Percentiles rank a stretch among this genome's conserved stretches.
Evolutionary conservation across 2,113 vertebrate genomes (phyloP).

Genomic region (Nannospalax galili): DNA sequence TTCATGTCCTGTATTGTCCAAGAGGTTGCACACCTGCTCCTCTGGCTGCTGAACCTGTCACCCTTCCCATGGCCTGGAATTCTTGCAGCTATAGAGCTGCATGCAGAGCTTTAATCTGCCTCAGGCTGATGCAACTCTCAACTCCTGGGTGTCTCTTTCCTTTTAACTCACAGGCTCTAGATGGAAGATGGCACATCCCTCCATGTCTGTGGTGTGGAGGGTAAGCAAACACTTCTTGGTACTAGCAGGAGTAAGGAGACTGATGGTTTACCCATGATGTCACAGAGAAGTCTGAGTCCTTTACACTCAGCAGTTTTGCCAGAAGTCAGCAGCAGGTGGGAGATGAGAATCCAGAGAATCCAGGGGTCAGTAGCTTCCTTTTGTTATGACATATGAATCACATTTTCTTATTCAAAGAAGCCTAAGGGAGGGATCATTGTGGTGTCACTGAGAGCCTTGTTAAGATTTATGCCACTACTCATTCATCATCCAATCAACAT

Average conservation of each 20-base stretch:
- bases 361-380: not conserved
- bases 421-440: not conserved
- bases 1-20: not conserved
- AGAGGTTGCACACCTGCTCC: not conserved
- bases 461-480: not conserved
- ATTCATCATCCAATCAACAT: not conserved
- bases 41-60: rapidly evolving
- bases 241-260: not conserved
- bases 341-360: not conserved
- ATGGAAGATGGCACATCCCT: not conserved
- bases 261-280: not conserved
- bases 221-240: not conserved
- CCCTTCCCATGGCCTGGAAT: no score
- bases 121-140: no score
- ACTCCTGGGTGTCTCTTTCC: rapidly evolving
- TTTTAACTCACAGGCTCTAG: not conserved
- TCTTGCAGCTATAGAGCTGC: no score
- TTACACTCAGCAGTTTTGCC: not conserved
- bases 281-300: not conserved
- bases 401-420: not conserved
- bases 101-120: not conserved
- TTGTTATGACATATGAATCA: not conserved
- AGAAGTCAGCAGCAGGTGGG: not conserved
- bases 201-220: not conserved
- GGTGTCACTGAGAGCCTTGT: not conserved